phyloP scores from a whole-genome alignment of 2,113 vertebrate species.

The Chauna torquata region DNA sequence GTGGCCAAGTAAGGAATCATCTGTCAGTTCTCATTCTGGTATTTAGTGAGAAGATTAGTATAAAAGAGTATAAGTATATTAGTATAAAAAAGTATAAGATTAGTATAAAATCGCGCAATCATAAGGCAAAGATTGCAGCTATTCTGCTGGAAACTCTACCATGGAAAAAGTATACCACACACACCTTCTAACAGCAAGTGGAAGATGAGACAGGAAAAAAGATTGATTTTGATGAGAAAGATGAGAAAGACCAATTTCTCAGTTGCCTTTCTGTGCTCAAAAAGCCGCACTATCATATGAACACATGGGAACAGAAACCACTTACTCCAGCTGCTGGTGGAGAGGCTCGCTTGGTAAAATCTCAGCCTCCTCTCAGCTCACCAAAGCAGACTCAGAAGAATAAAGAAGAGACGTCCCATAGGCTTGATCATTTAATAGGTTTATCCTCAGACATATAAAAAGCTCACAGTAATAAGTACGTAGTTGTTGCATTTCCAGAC shows the following conservation, averaged over 20 bases:
- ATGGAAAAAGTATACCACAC: neutral
- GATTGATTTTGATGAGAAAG: neutral
- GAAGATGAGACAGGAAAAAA: neutral
- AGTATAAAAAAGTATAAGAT: no score
- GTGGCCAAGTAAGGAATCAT: constrained; percentile 6
- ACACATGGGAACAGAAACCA: neutral
- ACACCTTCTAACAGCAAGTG: neutral
- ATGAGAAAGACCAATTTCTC: neutral
- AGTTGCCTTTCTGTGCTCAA: neutral
- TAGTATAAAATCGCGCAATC: neutral
- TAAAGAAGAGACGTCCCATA: neutral
- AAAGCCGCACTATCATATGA: neutral
- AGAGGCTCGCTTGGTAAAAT: neutral
- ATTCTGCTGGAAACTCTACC: neutral
- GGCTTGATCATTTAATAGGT: neutral
- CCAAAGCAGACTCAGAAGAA: neutral
- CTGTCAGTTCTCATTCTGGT: neutral
- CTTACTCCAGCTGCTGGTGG: neutral
- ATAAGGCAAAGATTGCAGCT: neutral
- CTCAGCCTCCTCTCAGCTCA: neutral
- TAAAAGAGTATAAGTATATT: no score
- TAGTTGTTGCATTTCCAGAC: neutral
- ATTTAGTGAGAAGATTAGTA: constrained; percentile 37
- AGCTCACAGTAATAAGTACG: neutral
- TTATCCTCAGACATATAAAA: constrained; percentile 10